These are phyloP conservation scores for Thymallus thymallus DNA, from an alignment of 2,113 vertebrate genomes.

Conservation along the genomic window DNA sequence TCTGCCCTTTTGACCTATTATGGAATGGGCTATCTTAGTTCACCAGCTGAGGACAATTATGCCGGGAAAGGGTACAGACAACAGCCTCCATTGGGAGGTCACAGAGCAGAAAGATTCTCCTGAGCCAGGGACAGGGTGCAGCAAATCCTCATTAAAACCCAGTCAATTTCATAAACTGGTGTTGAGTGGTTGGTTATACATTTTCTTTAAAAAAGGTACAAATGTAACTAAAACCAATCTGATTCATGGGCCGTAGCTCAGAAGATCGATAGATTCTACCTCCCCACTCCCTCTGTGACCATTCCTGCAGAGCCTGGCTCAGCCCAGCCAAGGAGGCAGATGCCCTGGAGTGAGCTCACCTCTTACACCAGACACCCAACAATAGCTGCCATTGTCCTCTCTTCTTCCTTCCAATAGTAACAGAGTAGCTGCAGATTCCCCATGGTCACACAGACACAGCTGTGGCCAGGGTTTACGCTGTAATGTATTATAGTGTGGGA, in stretches of 20 bases:
- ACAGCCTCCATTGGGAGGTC: slow-evolving; percentile 12
- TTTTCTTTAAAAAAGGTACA: no score
- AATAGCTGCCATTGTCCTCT: slow-evolving; percentile 16
- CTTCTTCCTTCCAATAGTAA: background rate
- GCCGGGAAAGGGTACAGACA: slow-evolving; percentile 25
- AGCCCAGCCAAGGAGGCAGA: slow-evolving; percentile 1
- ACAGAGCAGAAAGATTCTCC: slow-evolving; percentile 19
- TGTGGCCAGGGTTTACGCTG: background rate
- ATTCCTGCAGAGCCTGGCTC: background rate
- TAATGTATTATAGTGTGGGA: background rate
- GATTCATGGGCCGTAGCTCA: background rate
- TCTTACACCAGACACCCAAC: background rate
- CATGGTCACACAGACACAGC: background rate
- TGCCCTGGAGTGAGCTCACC: slow-evolving; percentile 15
- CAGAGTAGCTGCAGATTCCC: slow-evolving; percentile 36
- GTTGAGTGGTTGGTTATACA: background rate
- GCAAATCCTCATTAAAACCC: background rate
- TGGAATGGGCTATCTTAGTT: slow-evolving; percentile 32
- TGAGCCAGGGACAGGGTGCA: slow-evolving; percentile 18
- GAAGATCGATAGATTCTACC: background rate
- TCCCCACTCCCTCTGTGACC: background rate
- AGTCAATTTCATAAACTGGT: no score
- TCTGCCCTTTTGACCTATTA: slow-evolving; percentile 32
- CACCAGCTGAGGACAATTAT: slow-evolving; percentile 22
- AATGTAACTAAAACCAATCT: background rate